A percentile compares a stretch with the other conserved stretches of the same genome.
Evolutionary conservation across 2,888 invertebrate genomes (phyloP).

Genomic region (Isoperla grammatica): DNA sequence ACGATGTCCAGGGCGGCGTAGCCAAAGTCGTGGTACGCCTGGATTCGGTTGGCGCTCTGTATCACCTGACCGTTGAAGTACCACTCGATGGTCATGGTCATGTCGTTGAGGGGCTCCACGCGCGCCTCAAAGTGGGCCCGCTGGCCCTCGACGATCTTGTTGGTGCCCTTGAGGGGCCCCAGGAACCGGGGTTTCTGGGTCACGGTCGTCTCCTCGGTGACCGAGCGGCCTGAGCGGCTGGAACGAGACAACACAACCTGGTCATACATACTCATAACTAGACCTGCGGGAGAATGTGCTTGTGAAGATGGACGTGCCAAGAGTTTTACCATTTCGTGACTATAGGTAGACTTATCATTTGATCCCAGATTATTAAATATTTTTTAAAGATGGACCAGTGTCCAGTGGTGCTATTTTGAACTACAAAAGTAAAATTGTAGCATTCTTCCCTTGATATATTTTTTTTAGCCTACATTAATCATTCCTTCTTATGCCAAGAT

Average conservation of each 20-base stretch:
- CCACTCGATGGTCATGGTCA: conserved; percentile 93
- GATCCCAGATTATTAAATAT: too few relatives aligned
- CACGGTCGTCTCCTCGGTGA: conserved; percentile 67
- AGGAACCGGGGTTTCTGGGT: conserved; percentile 81
- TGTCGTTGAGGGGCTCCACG: conserved; percentile 91
- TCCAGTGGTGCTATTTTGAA: too few relatives aligned
- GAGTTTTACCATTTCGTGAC: too few relatives aligned
- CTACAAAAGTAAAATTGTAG: too few relatives aligned
- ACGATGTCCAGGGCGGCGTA: conserved; percentile 94
- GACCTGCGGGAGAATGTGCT: too few relatives aligned
- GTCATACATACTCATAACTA: too few relatives aligned
- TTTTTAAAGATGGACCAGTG: too few relatives aligned
- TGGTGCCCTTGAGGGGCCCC: conserved; percentile 86
- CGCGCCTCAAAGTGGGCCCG: conserved; percentile 92
- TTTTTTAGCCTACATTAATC: too few relatives aligned
- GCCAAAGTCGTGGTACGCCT: conserved; percentile 93
- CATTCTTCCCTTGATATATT: too few relatives aligned
- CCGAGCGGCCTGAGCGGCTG: conserved; percentile 59
- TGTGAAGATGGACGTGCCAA: too few relatives aligned
- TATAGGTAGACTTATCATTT: too few relatives aligned
- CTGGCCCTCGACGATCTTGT: conserved; percentile 88
- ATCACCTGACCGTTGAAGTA: conserved; percentile 92
- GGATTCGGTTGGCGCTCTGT: conserved; percentile 83
- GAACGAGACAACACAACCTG: conserved; percentile 40
- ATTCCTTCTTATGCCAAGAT: too few relatives aligned